phyloP scores from a whole-genome alignment of 2,888 invertebrate genomes.

The Embidobia sp. region DNA sequence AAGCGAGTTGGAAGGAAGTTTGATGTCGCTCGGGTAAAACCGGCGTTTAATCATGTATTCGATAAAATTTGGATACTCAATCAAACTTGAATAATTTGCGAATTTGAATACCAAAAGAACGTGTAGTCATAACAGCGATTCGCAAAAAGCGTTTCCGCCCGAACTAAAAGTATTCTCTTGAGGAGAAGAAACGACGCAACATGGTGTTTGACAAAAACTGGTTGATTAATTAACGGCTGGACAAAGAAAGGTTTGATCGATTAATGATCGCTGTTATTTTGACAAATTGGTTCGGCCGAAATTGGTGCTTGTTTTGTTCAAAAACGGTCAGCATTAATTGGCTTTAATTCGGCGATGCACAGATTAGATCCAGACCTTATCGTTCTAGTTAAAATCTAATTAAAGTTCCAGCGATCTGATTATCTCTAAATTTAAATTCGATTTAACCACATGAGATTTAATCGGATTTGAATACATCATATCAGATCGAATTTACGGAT shows the following conservation, averaged over 20 bases:
- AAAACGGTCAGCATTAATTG: constrained; percentile 11
- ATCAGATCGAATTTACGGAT: constrained; percentile 35
- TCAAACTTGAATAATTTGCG: constrained; percentile 20
- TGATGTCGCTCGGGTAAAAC: background rate
- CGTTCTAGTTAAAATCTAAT: constrained; percentile 29
- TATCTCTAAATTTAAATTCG: constrained; percentile 39
- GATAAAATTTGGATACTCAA: constrained; percentile 14
- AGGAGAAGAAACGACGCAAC: no score
- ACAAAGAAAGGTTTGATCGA: no score
- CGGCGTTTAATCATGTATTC: constrained; percentile 7
- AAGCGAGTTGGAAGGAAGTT: constrained; percentile 2
- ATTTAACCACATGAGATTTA: constrained; percentile 28
- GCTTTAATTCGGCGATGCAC: constrained; percentile 19
- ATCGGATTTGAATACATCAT: constrained; percentile 34
- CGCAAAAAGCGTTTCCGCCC: no score
- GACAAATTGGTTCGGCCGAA: no score
- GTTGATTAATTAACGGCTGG: no score
- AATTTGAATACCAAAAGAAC: constrained; percentile 29
- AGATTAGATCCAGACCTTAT: constrained; percentile 30
- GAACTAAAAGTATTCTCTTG: no score
- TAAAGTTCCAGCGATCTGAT: constrained; percentile 33
- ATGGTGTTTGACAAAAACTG: no score
- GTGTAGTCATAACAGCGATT: no score
- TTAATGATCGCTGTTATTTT: no score
- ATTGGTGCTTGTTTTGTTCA: no score